Conservation (phyloP, 2,888 invertebrate species). For the Bembecia ichneumoniformis region DNA sequence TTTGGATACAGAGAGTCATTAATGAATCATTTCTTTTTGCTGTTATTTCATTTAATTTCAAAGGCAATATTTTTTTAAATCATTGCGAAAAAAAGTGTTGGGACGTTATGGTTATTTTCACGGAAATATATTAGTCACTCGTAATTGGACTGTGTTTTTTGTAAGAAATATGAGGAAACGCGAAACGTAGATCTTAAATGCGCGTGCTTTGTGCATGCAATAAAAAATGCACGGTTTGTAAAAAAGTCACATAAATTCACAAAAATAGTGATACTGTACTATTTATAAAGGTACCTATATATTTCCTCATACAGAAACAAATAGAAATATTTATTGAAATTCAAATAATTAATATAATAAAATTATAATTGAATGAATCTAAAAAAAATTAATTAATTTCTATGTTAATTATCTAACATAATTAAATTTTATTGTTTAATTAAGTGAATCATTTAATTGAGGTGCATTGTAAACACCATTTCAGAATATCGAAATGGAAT, state of each 20-base stretch:
- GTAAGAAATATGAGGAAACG: background rate
- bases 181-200: background rate
- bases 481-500: no score
- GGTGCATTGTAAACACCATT: no score
- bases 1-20: background rate
- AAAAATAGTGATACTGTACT: no score
- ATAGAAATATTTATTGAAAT: no score
- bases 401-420: no score
- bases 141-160: slow-evolving; percentile 20
- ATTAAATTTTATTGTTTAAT: no score
- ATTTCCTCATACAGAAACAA: no score
- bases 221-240: background rate
- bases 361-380: no score
- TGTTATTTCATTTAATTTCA: background rate
- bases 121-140: slow-evolving; percentile 36
- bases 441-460: no score
- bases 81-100: background rate
- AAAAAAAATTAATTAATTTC: no score
- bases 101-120: slow-evolving; percentile 18
- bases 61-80: background rate
- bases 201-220: background rate
- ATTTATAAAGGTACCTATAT: no score
- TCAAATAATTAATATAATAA: no score
- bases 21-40: background rate
- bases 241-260: background rate